Conservation (phyloP, 2,888 invertebrate genomes). For the Eupithecia insigniata region DNA sequence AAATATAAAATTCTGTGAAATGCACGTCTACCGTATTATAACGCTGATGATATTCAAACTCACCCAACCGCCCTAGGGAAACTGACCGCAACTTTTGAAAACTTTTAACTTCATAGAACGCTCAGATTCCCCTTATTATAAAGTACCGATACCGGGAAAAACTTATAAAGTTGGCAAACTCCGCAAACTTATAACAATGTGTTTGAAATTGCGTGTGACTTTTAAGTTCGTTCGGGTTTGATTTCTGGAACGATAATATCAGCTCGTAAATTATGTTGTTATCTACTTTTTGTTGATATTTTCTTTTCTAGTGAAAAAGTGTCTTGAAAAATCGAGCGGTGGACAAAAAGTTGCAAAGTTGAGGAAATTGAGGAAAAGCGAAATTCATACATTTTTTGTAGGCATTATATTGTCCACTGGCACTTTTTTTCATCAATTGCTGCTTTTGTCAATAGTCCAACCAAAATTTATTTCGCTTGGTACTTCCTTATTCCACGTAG, state of each 20-base stretch:
- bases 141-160: constrained; percentile 17
- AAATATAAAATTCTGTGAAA: neutral
- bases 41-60: neutral
- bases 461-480: neutral
- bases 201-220: constrained; percentile 23
- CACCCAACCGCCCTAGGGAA: constrained; percentile 6
- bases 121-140: constrained; percentile 29
- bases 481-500: neutral
- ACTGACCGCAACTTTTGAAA: constrained; percentile 15
- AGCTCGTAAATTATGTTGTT: constrained; percentile 9
- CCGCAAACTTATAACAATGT: constrained; percentile 24
- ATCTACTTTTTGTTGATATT: constrained; percentile 6
- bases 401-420: neutral
- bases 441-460: neutral
- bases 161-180: constrained; percentile 22
- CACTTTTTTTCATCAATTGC: neutral
- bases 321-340: neutral
- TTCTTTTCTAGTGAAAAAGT: neutral
- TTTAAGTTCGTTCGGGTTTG: constrained; percentile 22
- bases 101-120: constrained; percentile 22
- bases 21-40: neutral
- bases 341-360: constrained; percentile 7
- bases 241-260: constrained; percentile 14
- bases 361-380: neutral
- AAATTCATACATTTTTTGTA: neutral